A percentile compares a stretch with the other conserved stretches of the same genome.
phyloP scores from a whole-genome alignment of 2,888 invertebrate species.

The Luperina testacea region DNA sequence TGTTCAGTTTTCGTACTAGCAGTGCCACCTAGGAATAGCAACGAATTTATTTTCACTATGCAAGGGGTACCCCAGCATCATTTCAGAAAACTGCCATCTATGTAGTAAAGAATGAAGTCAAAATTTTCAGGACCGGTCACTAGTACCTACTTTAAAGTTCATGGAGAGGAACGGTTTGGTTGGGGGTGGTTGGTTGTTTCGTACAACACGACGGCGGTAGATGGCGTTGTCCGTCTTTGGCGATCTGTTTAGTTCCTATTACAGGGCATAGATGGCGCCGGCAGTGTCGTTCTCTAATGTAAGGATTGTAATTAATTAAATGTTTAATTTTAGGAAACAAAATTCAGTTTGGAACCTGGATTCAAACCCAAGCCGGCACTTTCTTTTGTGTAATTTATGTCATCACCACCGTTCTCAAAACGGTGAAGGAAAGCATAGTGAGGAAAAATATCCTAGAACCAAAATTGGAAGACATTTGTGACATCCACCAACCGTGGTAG shows the following conservation, averaged over 20 bases:
- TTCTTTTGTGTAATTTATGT: not conserved
- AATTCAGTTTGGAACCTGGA: not conserved
- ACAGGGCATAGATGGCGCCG: constrained; percentile 14
- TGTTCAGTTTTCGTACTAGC: not conserved
- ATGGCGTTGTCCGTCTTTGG: not conserved
- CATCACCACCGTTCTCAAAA: not conserved
- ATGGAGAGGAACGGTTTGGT: not conserved
- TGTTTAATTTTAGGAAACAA: not conserved
- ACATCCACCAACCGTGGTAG: not conserved
- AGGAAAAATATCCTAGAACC: not conserved
- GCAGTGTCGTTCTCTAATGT: not conserved
- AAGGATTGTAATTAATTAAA: not conserved
- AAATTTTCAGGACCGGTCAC: not conserved
- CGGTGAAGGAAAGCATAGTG: not conserved
- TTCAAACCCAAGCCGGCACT: not conserved
- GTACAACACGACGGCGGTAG: not conserved
- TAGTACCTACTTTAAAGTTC: not conserved
- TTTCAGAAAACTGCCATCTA: constrained; percentile 23
- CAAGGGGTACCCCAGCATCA: too few species aligned
- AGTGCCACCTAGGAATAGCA: constrained; percentile 19
- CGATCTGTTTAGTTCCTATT: not conserved
- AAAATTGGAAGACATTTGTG: too few species aligned
- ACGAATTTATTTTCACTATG: not conserved
- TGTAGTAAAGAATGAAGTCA: not conserved
- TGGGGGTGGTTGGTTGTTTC: too few species aligned